Evolutionary conservation across 1,140 invertebrate genomes (phyloP), one percentile per base, ranked within the genome.

Genomic region (Arion vulgaris): DNA sequence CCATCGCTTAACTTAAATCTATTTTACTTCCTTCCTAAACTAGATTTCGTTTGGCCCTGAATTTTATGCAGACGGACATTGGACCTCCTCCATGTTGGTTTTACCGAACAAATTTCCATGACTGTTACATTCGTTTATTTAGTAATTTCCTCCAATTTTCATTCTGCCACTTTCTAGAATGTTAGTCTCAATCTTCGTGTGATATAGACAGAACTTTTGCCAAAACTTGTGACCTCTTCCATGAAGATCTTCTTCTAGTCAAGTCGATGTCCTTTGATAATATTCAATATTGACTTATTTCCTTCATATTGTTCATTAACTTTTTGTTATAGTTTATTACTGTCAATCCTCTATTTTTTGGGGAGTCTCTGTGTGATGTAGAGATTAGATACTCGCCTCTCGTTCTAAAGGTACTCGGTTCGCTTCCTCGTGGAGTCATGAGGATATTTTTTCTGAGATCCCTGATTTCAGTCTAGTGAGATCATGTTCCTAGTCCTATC

Each of bases 1-100:
- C 76, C 32, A 7, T 26, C 28, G 53, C 57, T 68, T 36, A 68
- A 68, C 76, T 66, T 32, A 78, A 78, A 78, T 66, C 39, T 68
- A 78, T 78, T 78, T 66, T 39, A 78, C 53, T 68, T 62, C 49
- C 51, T 32, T 49, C 36, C 32, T 38, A 78, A 78, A 78, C 57
- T n/a, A 38, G 76, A 78, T 78, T 78, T 78, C 4, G 32, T 7
- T 34, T 28, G 76, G 57, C 53, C 53, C 36, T 39, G 51, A 51
- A 39, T 66, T 78, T 34, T 68, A 57, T 66, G 38, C 57, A 78
- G 76, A 17, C 53, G 76, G 76, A 78, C 76, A 66, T 38, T 36
- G 51, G 39, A 53, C 32, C 62, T 34, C 34, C 76, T 41, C 62
- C 53, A 28, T 66, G 32, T 62, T 62, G 53, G 53, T 39, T 66